Evolutionary conservation across 1,140 invertebrate genomes (phyloP).

Genomic region (Cardiocondyla obscurior): DNA sequence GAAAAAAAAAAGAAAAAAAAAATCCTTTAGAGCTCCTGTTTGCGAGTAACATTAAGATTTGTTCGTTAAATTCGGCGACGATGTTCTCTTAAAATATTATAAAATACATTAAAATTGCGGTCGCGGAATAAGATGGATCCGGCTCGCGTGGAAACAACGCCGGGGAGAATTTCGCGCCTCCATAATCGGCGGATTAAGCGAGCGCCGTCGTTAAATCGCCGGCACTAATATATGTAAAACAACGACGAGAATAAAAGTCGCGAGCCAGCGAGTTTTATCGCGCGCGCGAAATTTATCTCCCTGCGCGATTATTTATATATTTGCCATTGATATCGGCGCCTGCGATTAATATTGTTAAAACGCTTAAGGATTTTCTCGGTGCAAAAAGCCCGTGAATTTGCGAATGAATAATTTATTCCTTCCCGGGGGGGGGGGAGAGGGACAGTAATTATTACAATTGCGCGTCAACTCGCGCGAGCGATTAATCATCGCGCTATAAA

Average conservation of each 20-base stretch:
- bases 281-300: conserved; percentile 35
- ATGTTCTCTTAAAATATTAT: neutral
- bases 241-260: conserved; percentile 37
- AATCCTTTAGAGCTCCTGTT: neutral
- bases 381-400: conserved; percentile 48
- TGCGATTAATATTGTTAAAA: conserved; percentile 57
- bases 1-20: too few relatives aligned
- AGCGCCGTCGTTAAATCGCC: conserved; percentile 46
- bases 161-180: conserved; percentile 42
- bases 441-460: conserved; percentile 59
- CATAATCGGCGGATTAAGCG: conserved; percentile 51
- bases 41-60: neutral
- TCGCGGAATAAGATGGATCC: conserved; percentile 23
- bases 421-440: conserved; percentile 15
- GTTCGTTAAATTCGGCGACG: neutral
- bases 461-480: conserved; percentile 39
- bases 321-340: conserved; percentile 50
- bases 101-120: too few relatives aligned
- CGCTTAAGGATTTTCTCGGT: conserved; percentile 55
- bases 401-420: conserved; percentile 54
- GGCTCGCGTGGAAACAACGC: conserved; percentile 13
- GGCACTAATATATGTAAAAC: conserved; percentile 52
- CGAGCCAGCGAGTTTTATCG: conserved; percentile 44
- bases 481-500: conserved; percentile 42
- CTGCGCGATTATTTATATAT: conserved; percentile 54